Evolutionary conservation across 2,888 invertebrate species (phyloP).

Genomic region (Dynastes grantii): DNA sequence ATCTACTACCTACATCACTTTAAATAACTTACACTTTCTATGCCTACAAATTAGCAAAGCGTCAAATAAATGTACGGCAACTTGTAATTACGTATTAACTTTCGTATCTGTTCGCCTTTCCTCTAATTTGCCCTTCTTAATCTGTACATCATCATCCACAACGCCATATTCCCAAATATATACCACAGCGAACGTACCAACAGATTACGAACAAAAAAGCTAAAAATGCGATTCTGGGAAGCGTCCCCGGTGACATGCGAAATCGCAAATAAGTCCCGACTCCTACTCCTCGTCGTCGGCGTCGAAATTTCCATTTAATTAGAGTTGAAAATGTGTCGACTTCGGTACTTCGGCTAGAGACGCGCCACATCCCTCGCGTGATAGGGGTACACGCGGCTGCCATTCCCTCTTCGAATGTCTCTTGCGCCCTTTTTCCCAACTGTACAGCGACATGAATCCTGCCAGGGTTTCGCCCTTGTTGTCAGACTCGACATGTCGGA

Average conservation of each 20-base stretch:
- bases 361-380: neutral
- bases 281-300: neutral
- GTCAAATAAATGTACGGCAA: no score
- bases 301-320: conserved; percentile 25
- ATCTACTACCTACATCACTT: no score
- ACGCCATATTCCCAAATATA: neutral
- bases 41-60: no score
- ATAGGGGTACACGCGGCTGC: neutral
- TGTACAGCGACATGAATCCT: neutral
- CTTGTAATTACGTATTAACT: conserved; percentile 1
- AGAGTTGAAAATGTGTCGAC: conserved; percentile 20
- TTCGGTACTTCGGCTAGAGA: neutral
- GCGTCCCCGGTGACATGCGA: neutral
- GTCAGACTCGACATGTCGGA: no score
- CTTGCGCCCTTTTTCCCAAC: neutral
- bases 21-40: no score
- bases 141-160: neutral
- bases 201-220: conserved; percentile 1
- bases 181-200: neutral
- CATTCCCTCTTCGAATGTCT: neutral
- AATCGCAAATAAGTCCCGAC: conserved; percentile 11
- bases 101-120: neutral
- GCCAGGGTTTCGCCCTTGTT: no score
- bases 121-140: neutral
- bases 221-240: neutral